Base-by-base conservation (phyloP, 2,888 invertebrate species). In the Caenorhabditis sp. region DNA sequence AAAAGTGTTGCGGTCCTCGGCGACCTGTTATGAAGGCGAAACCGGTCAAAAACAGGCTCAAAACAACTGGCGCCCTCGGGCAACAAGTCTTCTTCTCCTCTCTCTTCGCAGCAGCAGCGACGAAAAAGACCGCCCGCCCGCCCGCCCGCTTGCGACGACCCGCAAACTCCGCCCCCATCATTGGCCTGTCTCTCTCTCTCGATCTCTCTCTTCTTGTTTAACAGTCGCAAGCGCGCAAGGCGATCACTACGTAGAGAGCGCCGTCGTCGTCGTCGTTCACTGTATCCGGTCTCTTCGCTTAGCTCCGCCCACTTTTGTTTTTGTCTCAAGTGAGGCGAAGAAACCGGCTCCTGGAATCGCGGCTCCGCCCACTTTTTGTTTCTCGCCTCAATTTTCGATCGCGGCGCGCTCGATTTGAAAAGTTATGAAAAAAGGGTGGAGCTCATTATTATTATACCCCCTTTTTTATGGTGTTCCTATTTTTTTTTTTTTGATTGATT, bases 21-120 rank as follows among this genome's bases (percentile, higher is more conserved):
- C 43, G 43, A 43, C 43, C 14, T 17, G 14, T 17, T 43, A 17
- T 43, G 12, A 43, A 17, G 17, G 12, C 14, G 43, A 43, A 43
- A 43, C 43, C 43, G 43, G 43, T 43, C 43, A 43, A 43, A 43
- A 43, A 43, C 43, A 43, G 43, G 43, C 43, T 43, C 43, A 43
- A 14, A 43, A 43, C 43, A 43, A 43, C 43, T 43, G 43, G 43
- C 43, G 43, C 14, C 43, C 43, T 5, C 17, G 43, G 43, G 43
- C 43, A 43, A 43, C 43, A 43, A 43, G 43, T 43, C 43, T 43
- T 31, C 31, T 43, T 43, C 43, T 10, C 43, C 17, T 43, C 43
- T 43, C 43, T 43, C 43, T 14, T 17, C 17, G 43, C 43, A 3
- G 43, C 43, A 31, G 31, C 31, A 31, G 31, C 31, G 10, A 31